These are phyloP conservation scores for Euura lappo DNA, from an alignment of 1,140 invertebrate genomes.

Conservation along the genomic window DNA sequence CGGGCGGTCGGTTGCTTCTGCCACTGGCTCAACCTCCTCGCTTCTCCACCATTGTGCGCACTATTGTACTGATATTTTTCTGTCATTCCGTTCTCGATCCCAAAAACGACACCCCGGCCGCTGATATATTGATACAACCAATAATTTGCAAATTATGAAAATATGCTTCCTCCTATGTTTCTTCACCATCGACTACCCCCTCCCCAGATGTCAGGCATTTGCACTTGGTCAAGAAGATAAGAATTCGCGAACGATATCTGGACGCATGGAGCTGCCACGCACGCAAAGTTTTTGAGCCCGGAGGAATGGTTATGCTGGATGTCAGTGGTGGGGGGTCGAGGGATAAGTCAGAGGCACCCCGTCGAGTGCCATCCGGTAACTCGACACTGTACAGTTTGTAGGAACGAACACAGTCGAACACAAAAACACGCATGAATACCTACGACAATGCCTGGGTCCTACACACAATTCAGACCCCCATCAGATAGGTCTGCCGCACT, in stretches of 20 bases:
- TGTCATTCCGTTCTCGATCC: too few species aligned
- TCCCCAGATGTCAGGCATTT: too few species aligned
- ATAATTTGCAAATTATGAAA: too few species aligned
- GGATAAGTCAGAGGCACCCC: conserved; percentile 58
- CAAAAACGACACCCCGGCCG: too few species aligned
- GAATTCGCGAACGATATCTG: too few species aligned
- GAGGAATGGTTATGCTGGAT: conserved; percentile 34
- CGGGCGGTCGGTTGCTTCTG: conserved; percentile 17
- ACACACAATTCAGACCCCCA: conserved; percentile 38
- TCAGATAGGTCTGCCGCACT: conserved; percentile 52
- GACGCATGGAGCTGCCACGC: too few species aligned
- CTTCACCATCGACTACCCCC: too few species aligned
- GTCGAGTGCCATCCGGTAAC: conserved; percentile 62
- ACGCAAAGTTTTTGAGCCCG: not conserved
- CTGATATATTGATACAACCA: too few species aligned
- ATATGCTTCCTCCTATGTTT: too few species aligned
- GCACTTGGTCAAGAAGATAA: too few species aligned
- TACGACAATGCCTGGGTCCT: conserved; percentile 56
- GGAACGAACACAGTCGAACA: conserved; percentile 50
- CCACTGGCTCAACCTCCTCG: conserved; percentile 23
- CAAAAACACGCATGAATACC: conserved; percentile 58
- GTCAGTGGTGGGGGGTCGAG: conserved; percentile 19
- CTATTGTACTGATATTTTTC: conserved; percentile 46
- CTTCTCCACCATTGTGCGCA: conserved; percentile 37
- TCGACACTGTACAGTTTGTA: conserved; percentile 61